Evolutionary conservation across 2,797 vertebrate species (phyloP), one percentile per base, ranked within the genome.

Genomic region (Xenopus petersii): DNA sequence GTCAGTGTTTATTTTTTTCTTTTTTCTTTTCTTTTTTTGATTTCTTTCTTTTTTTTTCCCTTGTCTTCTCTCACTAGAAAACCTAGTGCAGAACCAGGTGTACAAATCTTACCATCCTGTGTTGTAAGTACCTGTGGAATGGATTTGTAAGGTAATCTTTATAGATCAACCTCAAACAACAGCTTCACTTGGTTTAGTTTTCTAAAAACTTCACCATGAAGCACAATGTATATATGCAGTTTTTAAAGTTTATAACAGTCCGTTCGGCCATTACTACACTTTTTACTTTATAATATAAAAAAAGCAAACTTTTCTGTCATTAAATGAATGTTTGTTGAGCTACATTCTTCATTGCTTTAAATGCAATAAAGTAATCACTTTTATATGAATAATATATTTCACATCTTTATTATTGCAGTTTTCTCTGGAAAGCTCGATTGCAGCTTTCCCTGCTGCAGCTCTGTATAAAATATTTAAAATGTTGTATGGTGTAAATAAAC

Each of bases 301-400:
- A 77, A 92, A 94, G 93, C 94, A 94, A 95, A 95, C 93, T 93
- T 97, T 97, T 55, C 97, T 95, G 96, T 99, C 96, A 98, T 98
- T 98, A 98, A 98, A 98, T 95, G 96, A 98, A 98, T 98, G 97
- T 98, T 98, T 98, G 96, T 98, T 96, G 94, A 95, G 96, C 96
- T 98, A 98, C 95, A 96, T 98, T 99, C 96, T 98, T 98, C 98
- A 98, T 99, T 99, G 98, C 98, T 99, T 98, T 98, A 97, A 98
- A 98, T 98, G 97, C 98, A 99, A 99, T 99, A 98, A 98, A 98
- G 96, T 98, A 98, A 98, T 97, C 98, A 98, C 96, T 99, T 99
- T 99, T 99, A 97, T 99, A 99, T 98, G 97, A 98, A 99, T 99
- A 99, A 99, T 99, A 99, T 99, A 99, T 99, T 99, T 99, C 97